Base-by-base conservation (phyloP, 2,113 vertebrate species). In the Noctilio leporinus region DNA sequence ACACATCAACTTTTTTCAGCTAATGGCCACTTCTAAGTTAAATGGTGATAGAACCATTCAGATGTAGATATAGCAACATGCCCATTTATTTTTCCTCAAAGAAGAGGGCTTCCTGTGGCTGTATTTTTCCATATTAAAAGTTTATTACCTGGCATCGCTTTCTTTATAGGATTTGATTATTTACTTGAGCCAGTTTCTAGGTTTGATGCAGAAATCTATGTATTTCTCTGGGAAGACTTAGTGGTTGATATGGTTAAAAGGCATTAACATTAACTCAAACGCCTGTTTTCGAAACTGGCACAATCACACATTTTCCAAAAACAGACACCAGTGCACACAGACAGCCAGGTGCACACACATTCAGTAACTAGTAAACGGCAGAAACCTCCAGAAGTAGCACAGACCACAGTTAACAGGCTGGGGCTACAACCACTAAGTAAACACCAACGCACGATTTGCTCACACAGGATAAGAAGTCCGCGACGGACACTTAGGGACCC, bases 321-420 rank as follows among this genome's bases (percentile, higher is more conserved):
- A 92, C 91, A 96, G 72, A 95, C 87, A 76, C 75, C 82, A 53
- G 87, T 38, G 94, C 65, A 86, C 26, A 70, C 70, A 87, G 88
- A 69, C 11, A 93, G 49, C 67, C 95, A 90, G 94, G 92, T 93
- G 92, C 87, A 95, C 95, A 82, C 77, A 93, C 82, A 86, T 89
- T 62, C 88, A 91, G 49, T 43, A 95, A 91, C 89, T 84, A 92
- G 75, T 92, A 93, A 94, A 93, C 17, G 73, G 83, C 35, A 89
- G 96, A 96, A 96, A 75, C 59, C 96, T 96, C 92, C 94, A 92
- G 92, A 94, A 96, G 97, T 93, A 89, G 85, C 90, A 70, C 65
- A 82, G 93, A 89, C 76, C 43, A 85, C 92, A 85, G 93, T 83
- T 89, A n/a, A 45, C 89, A 90, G 82, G 80, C 86, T 57, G 87